Evolutionary conservation across 2,888 invertebrate species (phyloP), one percentile per base, ranked within the genome.

Genomic region (Sympetrum striolatum): DNA sequence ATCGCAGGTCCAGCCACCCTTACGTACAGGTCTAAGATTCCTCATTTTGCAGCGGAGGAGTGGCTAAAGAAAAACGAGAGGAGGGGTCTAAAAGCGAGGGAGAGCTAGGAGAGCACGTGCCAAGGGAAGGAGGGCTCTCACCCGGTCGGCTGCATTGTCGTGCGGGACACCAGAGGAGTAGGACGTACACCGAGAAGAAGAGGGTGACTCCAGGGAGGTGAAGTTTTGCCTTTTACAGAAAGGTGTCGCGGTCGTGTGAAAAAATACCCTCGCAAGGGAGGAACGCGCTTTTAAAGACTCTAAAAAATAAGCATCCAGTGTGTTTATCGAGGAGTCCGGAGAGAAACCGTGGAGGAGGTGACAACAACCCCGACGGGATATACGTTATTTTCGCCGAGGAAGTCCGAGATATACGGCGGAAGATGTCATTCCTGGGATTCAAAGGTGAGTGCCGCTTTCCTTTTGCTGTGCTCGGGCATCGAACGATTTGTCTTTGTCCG

Each of bases 91-190:
- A 48, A 53, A 18, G 31, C 53, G 86, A 86, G 86, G 86, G 86
- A 37, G 35, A 48, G 60, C 44, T 81, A 48, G 53, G 53, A n/a
- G 48, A n/a, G 64, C 73, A 73, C 73, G 73, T 73, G 73, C 73
- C 73, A 73, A 31, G 86, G 58, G 86, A 35, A 58, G 82, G 81
- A 82, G 82, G 35, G 12, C 15, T 60, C 82, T 82, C 25, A 35
- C 82, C 58, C 82, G 53, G 86, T 64, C 86, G 60, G 64, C 86
- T 86, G 86, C 86, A 86, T 39, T 86, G 86, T 39, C 86, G 86
- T 64, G 60, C 86, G 86, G 86, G 86, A 86, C 64, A 86, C 86
- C 86, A 39, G 35, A 37, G 86, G 86, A 86, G 86, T 22, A 86
- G 64, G 86, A 86, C 58, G 86, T 35, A n/a, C 86, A 18, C 15